Base-by-base conservation (phyloP, 2,797 vertebrate species). In the Sebastes cheni region DNA sequence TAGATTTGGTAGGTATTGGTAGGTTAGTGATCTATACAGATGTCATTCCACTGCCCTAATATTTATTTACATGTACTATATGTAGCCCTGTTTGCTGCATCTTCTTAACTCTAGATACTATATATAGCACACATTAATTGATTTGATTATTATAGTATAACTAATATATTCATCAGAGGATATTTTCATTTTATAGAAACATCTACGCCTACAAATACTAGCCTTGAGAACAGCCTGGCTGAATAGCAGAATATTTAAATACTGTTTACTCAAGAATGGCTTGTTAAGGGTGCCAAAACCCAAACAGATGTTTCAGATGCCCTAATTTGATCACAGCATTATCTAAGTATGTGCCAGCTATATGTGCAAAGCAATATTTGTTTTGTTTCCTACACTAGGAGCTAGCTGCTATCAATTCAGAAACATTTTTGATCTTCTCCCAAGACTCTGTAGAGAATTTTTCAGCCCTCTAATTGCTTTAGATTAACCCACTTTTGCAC, bases 401-500 rank as follows among this genome's bases (percentile, higher is more conserved):
- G 22, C 75, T 56, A 71, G 69, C 62, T 75, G 65, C 72, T 82
- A 86, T 90, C 84, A 87, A 76, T 88, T 84, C 79, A 79, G 75
- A 86, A 83, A 78, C 61, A 80, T 87, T 88, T 88, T 85, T 86
- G 79, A 91, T 93, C 72, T 83, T 76, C 34, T 90, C 84, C 88
- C 76, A 81, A 88, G 84, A 90, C 80, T 88, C 80, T n/a, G 73
- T 67, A 71, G 82, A 86, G 80, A 89, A 81, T 83, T 88, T 83
- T 77, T 68, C 79, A 85, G 77, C 66, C 42, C 61, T 74, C 66
- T 91, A 91, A 91, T 90, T 92, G 86, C 77, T 90, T 91, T 90
- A 89, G 83, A 91, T 91, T 87, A 91, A 91, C 88, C 86, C 86
- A 93, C 83, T 92, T 92, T 79, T 67, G 80, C 56, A 73, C 54